These are phyloP conservation scores for Lycaon pictus DNA, from an alignment of 2,113 vertebrate genomes.

Conservation along the genomic window DNA sequence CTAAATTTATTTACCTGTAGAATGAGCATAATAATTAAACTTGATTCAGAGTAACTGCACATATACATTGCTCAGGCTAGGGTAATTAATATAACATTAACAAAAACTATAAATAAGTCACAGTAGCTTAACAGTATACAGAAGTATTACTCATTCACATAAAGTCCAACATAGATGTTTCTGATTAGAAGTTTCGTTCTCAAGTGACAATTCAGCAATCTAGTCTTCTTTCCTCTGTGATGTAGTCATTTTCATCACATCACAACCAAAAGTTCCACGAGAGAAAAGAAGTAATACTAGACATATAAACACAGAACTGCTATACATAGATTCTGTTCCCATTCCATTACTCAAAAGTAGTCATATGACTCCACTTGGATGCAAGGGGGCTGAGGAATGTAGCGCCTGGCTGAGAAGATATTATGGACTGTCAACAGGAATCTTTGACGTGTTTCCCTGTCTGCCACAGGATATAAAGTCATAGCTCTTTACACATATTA, in stretches of 20 bases:
- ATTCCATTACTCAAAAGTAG: not conserved
- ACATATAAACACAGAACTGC: not conserved
- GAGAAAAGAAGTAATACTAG: not conserved
- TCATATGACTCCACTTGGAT: not conserved
- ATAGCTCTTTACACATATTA: not conserved
- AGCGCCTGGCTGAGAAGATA: not conserved
- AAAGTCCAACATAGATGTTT: not conserved
- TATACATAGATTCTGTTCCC: not conserved
- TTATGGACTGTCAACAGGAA: not conserved
- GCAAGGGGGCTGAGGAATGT: fast-evolving
- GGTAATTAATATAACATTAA: not conserved
- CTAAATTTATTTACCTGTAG: not conserved
- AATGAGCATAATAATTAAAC: not conserved
- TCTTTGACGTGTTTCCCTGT: not conserved
- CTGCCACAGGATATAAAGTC: not conserved
- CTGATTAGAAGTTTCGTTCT: not conserved
- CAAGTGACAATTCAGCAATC: not conserved
- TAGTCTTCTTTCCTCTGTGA: not conserved
- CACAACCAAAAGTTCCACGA: not conserved
- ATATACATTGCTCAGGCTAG: not conserved
- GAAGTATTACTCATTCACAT: not conserved
- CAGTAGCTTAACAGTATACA: not conserved
- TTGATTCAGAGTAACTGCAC: not conserved
- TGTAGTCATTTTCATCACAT: not conserved
- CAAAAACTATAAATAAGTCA: not conserved